A percentile compares a stretch with the other conserved stretches of the same genome.
These are phyloP conservation scores for Glaucomys volans DNA, from an alignment of 2,113 vertebrate species.

Conservation along the genomic window DNA sequence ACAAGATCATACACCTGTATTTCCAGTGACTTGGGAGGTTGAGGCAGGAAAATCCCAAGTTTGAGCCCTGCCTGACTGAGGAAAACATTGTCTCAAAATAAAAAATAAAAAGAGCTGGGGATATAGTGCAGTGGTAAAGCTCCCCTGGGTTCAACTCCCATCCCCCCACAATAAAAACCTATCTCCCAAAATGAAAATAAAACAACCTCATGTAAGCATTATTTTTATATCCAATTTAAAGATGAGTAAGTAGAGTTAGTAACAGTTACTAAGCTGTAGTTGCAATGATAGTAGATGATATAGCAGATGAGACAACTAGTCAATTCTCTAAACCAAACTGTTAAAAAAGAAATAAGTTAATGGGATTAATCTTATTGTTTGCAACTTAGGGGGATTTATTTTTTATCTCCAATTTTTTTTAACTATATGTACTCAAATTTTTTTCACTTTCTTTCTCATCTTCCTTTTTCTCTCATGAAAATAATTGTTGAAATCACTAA, in stretches of 20 bases:
- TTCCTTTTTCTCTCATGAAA: background rate
- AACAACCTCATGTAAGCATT: background rate
- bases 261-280: background rate
- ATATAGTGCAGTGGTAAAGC: too few relatives aligned
- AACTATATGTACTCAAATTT: background rate
- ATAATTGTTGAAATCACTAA: constrained; percentile 5
- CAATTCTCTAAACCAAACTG: background rate
- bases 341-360: constrained; percentile 2
- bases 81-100: too few relatives aligned
- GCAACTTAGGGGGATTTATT: background rate
- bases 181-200: background rate
- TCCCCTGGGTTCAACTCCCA: too few relatives aligned
- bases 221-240: constrained; percentile 10
- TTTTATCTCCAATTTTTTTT: constrained; percentile 45
- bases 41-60: too few relatives aligned
- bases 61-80: too few relatives aligned
- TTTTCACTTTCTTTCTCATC: background rate
- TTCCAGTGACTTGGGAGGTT: too few relatives aligned
- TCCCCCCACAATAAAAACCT: background rate
- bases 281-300: background rate
- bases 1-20: too few relatives aligned
- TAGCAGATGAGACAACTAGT: background rate
- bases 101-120: too few relatives aligned
- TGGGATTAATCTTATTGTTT: background rate
- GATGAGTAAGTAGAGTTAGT: background rate